Evolutionary conservation across 2,113 vertebrate species (phyloP).

Genomic region (Cyanoliseus patagonus): DNA sequence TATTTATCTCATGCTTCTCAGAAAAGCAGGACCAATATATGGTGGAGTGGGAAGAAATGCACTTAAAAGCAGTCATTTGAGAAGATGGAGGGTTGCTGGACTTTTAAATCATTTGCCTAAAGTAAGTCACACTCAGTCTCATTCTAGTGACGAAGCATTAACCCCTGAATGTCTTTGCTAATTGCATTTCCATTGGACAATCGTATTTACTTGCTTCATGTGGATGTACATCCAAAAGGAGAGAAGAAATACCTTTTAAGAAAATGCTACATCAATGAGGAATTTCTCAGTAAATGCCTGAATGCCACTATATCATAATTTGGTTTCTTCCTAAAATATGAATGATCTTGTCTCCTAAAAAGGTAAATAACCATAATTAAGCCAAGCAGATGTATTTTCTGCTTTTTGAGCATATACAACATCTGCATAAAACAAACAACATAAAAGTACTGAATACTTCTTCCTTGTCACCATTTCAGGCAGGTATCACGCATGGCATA

Average conservation of each 20-base stretch:
- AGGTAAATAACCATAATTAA: neutral
- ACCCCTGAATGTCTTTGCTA: neutral
- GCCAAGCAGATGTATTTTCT: neutral
- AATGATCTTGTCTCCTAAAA: neutral
- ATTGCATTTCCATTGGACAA: neutral
- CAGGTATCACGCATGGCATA: neutral
- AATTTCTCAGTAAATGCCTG: neutral
- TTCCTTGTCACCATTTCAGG: neutral
- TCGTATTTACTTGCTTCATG: neutral
- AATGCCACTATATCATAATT: neutral
- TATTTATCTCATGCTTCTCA: neutral
- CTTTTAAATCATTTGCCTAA: neutral
- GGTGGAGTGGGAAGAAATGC: neutral
- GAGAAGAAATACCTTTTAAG: neutral
- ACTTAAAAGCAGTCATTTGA: conserved; percentile 5
- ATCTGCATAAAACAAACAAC: neutral
- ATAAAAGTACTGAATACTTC: neutral
- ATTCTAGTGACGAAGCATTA: neutral
- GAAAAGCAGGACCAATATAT: neutral
- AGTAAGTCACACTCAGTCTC: neutral
- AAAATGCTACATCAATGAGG: neutral
- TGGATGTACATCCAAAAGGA: neutral
- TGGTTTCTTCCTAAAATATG: neutral
- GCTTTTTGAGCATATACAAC: neutral
- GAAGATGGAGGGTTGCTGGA: neutral